These are phyloP conservation scores for Notamacropus eugenii DNA, from an alignment of 2,797 vertebrate genomes.

Conservation along the genomic window DNA sequence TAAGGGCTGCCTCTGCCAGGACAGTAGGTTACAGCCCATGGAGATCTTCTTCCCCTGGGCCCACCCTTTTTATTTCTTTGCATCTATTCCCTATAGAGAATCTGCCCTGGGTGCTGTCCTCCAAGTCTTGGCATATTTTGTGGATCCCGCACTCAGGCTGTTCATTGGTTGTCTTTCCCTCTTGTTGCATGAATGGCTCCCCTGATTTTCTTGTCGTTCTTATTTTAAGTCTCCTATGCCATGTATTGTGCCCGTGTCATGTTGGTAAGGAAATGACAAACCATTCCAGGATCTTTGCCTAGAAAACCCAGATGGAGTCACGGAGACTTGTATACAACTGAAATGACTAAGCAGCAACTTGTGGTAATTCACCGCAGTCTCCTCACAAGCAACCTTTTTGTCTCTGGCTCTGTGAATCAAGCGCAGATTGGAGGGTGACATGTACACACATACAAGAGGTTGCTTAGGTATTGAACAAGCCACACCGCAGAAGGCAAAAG, in stretches of 20 bases:
- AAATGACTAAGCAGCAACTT: too few species aligned
- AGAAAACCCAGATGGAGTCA: too few species aligned
- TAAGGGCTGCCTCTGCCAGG: not conserved
- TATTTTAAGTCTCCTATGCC: too few species aligned
- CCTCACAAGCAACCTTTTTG: not conserved
- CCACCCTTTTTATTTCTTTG: not conserved
- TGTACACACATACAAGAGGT: not conserved
- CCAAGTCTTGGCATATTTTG: too few species aligned
- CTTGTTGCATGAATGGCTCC: not conserved
- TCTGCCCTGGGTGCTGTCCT: not conserved
- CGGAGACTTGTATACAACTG: too few species aligned
- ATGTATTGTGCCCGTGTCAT: too few species aligned
- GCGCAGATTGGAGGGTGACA: not conserved
- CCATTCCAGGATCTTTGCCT: too few species aligned
- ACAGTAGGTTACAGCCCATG: too few species aligned
- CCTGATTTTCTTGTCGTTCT: too few species aligned
- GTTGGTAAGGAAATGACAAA: too few species aligned
- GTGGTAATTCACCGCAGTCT: not conserved
- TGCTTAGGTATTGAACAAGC: not conserved
- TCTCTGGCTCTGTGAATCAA: not conserved
- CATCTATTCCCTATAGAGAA: too few species aligned
- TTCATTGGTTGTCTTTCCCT: not conserved
- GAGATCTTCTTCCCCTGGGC: not conserved
- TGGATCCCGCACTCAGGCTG: too few species aligned
- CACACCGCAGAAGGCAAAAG: conserved; percentile 66